phyloP scores from a whole-genome alignment of 2,113 vertebrate genomes.

The Podiceps cristatus region DNA sequence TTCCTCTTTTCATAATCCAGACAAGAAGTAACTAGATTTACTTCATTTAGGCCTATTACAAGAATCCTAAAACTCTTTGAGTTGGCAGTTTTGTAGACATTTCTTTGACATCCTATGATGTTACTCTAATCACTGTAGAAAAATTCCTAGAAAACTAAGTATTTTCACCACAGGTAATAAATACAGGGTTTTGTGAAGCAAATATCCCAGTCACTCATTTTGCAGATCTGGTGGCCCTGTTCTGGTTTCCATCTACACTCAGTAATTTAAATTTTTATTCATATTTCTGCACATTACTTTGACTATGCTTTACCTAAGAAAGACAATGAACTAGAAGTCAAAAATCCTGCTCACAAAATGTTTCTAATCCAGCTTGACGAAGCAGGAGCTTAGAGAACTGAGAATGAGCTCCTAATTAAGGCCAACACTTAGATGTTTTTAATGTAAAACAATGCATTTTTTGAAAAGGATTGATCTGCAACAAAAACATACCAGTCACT shows the following conservation, averaged over 20 bases:
- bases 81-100: neutral
- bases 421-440: neutral
- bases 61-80: neutral
- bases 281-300: neutral
- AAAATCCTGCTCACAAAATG: neutral
- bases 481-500: neutral
- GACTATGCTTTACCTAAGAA: neutral
- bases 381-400: neutral
- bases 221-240: neutral
- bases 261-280: slow-evolving; percentile 1
- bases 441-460: neutral
- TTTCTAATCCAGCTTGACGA: neutral
- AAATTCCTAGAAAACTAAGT: neutral
- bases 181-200: neutral
- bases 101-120: neutral
- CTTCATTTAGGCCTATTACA: neutral
- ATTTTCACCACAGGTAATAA: neutral
- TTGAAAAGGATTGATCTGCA: neutral
- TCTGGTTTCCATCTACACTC: neutral
- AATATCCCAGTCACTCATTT: neutral
- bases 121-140: neutral
- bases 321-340: neutral
- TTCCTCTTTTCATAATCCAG: neutral
- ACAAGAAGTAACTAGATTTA: neutral
- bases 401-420: neutral